These are phyloP conservation scores for Scelioninae gen. 2 DNA, from an alignment of 2,888 invertebrate genomes.

Conservation along the genomic window DNA sequence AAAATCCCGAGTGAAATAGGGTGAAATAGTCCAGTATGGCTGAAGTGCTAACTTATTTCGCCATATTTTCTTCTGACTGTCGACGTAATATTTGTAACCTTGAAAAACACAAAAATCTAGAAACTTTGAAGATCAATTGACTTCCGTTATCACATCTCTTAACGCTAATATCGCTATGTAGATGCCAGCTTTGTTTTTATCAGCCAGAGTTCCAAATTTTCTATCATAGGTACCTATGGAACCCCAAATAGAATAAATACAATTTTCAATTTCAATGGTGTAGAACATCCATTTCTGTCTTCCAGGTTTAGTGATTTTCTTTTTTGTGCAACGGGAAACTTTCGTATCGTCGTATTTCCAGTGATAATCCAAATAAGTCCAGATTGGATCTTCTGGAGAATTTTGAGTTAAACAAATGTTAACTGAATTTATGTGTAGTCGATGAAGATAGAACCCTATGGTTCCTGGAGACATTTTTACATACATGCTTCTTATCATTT, in stretches of 20 bases:
- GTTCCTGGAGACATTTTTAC: slow-evolving; percentile 66
- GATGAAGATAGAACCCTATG: slow-evolving; percentile 72
- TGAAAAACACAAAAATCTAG: slow-evolving; percentile 71
- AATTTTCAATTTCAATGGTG: slow-evolving; percentile 67
- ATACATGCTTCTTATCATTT: slow-evolving; percentile 70
- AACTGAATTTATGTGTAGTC: slow-evolving; percentile 69
- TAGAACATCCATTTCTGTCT: slow-evolving; percentile 70
- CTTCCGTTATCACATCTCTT: slow-evolving; percentile 69
- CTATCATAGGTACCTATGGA: slow-evolving; percentile 69
- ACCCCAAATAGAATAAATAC: slow-evolving; percentile 72
- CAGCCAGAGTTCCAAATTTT: slow-evolving; percentile 67
- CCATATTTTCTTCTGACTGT: slow-evolving; percentile 64
- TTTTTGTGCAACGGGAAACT: slow-evolving; percentile 17
- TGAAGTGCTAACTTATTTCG: slow-evolving; percentile 68
- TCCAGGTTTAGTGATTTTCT: slow-evolving; percentile 17
- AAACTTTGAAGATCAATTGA: slow-evolving; percentile 70
- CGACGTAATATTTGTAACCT: slow-evolving; percentile 70
- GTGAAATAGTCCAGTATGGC: slow-evolving; percentile 66
- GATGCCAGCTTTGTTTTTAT: slow-evolving; percentile 70
- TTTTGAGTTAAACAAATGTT: slow-evolving; percentile 61
- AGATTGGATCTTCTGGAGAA: slow-evolving; percentile 72
- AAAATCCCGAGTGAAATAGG: slow-evolving; percentile 68
- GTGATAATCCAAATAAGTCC: slow-evolving; percentile 72
- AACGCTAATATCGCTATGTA: slow-evolving; percentile 67
- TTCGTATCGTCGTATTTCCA: slow-evolving; percentile 67